phyloP scores from a whole-genome alignment of 2,113 vertebrate genomes.

The Andinoacara biseriatus region DNA sequence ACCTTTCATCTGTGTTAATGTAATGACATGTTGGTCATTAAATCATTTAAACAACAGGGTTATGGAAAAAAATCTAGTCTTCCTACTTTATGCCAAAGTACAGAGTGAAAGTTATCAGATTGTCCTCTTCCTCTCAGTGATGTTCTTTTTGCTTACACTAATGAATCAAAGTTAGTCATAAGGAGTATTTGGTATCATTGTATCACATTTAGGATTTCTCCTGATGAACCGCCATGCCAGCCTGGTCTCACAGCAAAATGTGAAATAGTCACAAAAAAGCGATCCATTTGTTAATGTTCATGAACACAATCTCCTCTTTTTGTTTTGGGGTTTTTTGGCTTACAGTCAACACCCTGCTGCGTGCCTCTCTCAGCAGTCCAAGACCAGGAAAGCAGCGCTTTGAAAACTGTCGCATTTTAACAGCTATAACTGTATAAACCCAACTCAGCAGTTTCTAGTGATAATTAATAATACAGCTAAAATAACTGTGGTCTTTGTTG shows the following conservation, averaged over 20 bases:
- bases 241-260: accelerated
- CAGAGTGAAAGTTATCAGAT: not conserved
- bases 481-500: no score
- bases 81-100: not conserved
- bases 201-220: not conserved
- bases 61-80: not conserved
- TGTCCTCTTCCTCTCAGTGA: not conserved
- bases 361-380: no score
- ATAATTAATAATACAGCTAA: no score
- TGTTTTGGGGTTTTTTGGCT: no score
- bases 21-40: no score
- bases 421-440: no score
- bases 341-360: no score
- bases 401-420: no score
- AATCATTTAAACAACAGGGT: not conserved
- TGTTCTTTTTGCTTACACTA: not conserved
- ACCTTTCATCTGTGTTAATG: not conserved
- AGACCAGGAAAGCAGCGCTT: no score
- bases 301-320: no score
- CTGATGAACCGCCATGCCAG: not conserved
- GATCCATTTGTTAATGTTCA: not conserved
- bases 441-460: no score
- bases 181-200: not conserved
- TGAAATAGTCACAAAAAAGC: not conserved
- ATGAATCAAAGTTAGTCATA: no score